A percentile compares a stretch with the other conserved stretches of the same genome.
Conservation (phyloP, 2,888 invertebrate species). For the Hoplodrina blanda region DNA sequence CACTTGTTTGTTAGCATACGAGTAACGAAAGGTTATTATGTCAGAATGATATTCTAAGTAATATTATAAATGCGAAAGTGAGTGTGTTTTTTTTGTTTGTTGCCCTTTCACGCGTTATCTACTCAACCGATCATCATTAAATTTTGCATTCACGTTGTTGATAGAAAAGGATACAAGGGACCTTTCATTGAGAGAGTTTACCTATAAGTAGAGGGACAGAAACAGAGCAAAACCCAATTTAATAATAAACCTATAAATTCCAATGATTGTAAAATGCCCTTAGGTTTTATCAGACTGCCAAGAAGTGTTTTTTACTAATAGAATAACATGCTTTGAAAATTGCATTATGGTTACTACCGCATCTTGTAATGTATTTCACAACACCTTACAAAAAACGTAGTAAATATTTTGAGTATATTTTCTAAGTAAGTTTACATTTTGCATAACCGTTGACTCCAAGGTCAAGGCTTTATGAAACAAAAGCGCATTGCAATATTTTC, state of each 20-base stretch:
- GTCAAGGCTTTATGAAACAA: constrained; percentile 46
- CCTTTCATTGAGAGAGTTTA: too few relatives aligned
- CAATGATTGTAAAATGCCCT: not conserved
- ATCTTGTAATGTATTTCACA: constrained; percentile 24
- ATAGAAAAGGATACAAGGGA: too few relatives aligned
- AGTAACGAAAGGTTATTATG: constrained; percentile 18
- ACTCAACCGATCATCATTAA: too few relatives aligned
- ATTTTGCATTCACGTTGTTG: too few relatives aligned
- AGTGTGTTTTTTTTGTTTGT: not conserved
- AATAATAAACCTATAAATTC: not conserved
- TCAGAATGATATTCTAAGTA: not conserved
- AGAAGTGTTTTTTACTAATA: too few relatives aligned
- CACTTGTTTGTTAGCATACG: constrained; percentile 23
- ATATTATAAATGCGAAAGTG: too few relatives aligned
- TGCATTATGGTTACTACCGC: too few relatives aligned
- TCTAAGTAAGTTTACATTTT: constrained; percentile 14
- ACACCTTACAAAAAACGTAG: constrained; percentile 23
- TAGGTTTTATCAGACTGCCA: too few relatives aligned
- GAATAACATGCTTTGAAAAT: too few relatives aligned
- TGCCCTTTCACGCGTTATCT: too few relatives aligned
- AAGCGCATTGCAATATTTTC: constrained; percentile 29
- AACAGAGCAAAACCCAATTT: too few relatives aligned
- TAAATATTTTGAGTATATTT: constrained; percentile 8
- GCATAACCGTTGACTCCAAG: constrained; percentile 34
- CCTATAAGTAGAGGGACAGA: too few relatives aligned